A percentile compares a stretch with the other conserved stretches of the same genome.
Conservation (phyloP, 2,113 vertebrate species). For the Ia io region DNA sequence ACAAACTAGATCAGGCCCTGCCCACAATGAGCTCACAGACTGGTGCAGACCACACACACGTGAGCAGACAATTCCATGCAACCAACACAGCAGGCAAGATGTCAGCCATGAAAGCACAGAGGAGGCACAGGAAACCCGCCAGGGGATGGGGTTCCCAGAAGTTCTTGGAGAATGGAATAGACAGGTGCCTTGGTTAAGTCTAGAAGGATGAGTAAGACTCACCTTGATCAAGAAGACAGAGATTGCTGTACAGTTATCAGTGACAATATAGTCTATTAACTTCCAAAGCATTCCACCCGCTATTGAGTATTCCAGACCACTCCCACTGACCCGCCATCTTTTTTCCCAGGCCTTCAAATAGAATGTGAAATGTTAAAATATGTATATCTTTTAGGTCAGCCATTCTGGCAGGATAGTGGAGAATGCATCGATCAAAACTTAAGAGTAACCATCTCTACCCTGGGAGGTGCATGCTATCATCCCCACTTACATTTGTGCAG, state of each 20-base stretch:
- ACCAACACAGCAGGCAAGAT: too few species aligned
- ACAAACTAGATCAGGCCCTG: not conserved
- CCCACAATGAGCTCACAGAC: not conserved
- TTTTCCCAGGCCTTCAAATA: not conserved
- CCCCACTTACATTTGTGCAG: not conserved
- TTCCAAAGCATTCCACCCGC: accelerated
- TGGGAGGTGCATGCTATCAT: not conserved
- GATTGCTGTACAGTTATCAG: not conserved
- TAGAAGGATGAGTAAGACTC: not conserved
- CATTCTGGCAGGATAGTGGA: not conserved
- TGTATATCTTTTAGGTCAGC: not conserved
- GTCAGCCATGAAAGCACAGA: not conserved
- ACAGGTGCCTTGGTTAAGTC: not conserved
- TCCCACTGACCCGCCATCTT: not conserved
- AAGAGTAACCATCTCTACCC: not conserved
- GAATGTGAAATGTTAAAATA: not conserved
- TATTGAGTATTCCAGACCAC: not conserved
- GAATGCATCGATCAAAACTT: not conserved
- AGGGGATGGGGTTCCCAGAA: not conserved
- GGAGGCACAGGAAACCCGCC: not conserved
- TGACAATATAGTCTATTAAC: not conserved
- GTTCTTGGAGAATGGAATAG: not conserved
- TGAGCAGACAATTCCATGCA: not conserved
- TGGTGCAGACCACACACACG: not conserved
- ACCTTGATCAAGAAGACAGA: not conserved